Base-by-base conservation (phyloP, 2,797 vertebrate species). In the Pteropus rufus region DNA sequence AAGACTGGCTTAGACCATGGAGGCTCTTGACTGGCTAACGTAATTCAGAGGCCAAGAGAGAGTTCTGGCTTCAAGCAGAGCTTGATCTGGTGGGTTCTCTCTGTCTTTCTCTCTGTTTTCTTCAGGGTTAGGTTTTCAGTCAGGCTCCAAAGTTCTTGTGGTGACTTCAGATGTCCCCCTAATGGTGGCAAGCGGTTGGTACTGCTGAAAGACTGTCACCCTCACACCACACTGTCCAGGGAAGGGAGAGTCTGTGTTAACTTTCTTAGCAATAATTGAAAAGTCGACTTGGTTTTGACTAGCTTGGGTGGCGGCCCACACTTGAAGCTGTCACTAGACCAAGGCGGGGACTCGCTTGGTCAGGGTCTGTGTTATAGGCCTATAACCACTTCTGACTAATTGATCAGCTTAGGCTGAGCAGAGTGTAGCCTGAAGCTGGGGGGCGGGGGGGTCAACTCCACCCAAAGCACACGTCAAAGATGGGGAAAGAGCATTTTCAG, bases 1-100 rank as follows among this genome's bases (percentile, higher is more conserved):
- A 69, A 41, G 15, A 5, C 2, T 0, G 12, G 62, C 73, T 21
- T 3, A 31, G 29, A n/a, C 14, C 11, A 15, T 16, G 2, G 23
- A 46, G 11, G 11, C 6, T 49, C 31, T 26, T 44, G 7, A 6
- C n/a, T 3, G 2, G 9, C 31, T 67, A n/a, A 1, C 1, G 10
- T 19, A 29, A 75, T 65, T 39, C 23, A 67, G 70, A 86, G 26
- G 82, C 44, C 7, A 24, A 56, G 21, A 69, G 75, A 44, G 24
- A 5, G 44, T 29, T 15, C 80, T 26, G 29, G 14, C 60, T 89
- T 60, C 41, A 2, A 34, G 18, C 34, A 31, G 87, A 5, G 19
- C 26, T 60, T 56, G 73, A 24, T 76, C 26, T 11, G 21, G 8
- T 39, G 34, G 19, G 34, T 52, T 60, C 10, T 76, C 62, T 77